These are phyloP conservation scores for Cebidichthys violaceus DNA, from an alignment of 2,113 vertebrate species.

Conservation along the genomic window DNA sequence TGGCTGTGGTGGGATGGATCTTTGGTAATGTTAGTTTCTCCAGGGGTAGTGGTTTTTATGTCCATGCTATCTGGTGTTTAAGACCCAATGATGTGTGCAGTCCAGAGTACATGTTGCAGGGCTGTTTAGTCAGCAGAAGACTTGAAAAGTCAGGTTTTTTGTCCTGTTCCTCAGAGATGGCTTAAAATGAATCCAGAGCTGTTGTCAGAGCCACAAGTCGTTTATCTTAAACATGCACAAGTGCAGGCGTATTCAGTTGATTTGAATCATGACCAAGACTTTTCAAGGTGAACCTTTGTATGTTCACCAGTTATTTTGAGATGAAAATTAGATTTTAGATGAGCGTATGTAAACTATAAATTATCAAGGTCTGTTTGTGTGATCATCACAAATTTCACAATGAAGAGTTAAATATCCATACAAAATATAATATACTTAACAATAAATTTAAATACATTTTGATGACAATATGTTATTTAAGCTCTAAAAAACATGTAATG, in stretches of 20 bases:
- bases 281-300: neutral
- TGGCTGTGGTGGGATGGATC: neutral
- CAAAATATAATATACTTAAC: too few species aligned
- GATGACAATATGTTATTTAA: neutral
- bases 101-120: neutral
- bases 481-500: neutral
- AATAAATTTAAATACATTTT: neutral
- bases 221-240: neutral
- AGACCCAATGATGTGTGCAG: neutral
- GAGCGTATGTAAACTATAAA: too few species aligned
- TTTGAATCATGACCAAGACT: neutral
- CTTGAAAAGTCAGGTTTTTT: neutral
- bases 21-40: constrained; percentile 1
- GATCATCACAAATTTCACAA: too few species aligned
- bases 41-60: neutral
- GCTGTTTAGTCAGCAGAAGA: neutral
- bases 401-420: too few species aligned
- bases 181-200: neutral
- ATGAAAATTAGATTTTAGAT: too few species aligned
- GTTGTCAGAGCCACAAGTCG: neutral
- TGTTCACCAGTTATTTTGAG: neutral
- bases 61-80: neutral
- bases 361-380: too few species aligned
- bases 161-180: neutral
- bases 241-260: neutral